Evolutionary conservation across 1,140 invertebrate species (phyloP).

Genomic region (Campoletis sonorensis): DNA sequence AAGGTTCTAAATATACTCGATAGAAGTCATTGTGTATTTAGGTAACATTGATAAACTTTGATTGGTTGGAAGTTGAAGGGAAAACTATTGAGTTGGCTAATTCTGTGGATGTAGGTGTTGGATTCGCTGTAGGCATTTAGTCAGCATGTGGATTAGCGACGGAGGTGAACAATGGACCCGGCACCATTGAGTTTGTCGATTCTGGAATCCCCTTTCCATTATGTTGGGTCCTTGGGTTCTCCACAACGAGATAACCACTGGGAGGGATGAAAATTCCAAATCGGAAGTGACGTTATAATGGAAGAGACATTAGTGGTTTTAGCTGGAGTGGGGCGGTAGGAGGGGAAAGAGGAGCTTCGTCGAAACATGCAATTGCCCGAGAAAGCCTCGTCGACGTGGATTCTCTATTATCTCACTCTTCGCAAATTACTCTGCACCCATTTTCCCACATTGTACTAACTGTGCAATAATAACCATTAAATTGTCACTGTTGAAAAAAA

Average conservation of each 20-base stretch:
- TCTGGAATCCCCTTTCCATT: conserved; percentile 3
- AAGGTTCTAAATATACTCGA: too few relatives aligned
- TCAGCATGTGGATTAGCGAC: too few relatives aligned
- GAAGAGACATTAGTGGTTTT: conserved; percentile 69
- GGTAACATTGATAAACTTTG: too few relatives aligned
- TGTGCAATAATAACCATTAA: conserved; percentile 48
- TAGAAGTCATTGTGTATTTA: too few relatives aligned
- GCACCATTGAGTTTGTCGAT: background rate
- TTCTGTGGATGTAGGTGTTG: too few relatives aligned
- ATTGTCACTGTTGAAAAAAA: background rate
- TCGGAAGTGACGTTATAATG: conserved; percentile 72
- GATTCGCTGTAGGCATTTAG: too few relatives aligned
- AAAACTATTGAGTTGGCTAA: too few relatives aligned
- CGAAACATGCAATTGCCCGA: conserved; percentile 55
- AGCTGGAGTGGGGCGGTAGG: conserved; percentile 43
- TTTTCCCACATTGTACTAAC: background rate
- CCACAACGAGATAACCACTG: background rate
- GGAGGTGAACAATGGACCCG: too few relatives aligned
- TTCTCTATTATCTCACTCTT: conserved; percentile 44
- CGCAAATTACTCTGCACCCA: conserved; percentile 32
- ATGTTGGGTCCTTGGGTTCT: too few relatives aligned
- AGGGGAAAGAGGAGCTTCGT: background rate
- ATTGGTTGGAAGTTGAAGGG: too few relatives aligned
- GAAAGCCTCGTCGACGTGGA: conserved; percentile 54
- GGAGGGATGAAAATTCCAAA: conserved; percentile 58